Conservation (phyloP, 2,113 vertebrate genomes). For the Nanorana parkeri region DNA sequence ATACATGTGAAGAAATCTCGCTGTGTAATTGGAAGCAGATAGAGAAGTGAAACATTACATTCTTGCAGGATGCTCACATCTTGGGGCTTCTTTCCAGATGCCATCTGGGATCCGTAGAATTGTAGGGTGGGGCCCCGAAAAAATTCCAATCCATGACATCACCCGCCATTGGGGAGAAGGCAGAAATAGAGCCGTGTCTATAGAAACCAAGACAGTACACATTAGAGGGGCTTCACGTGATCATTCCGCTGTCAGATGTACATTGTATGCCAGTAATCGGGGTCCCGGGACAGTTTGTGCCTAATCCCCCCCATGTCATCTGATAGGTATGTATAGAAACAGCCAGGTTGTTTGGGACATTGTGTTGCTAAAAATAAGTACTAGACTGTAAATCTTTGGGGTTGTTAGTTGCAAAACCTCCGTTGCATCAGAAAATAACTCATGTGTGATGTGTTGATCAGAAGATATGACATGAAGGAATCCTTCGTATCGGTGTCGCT, state of each 20-base stretch:
- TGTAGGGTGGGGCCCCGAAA: slow-evolving; percentile 18
- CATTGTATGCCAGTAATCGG: background rate
- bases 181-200: slow-evolving; percentile 12
- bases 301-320: background rate
- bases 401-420: no score
- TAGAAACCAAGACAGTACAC: background rate
- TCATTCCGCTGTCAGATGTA: background rate
- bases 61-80: slow-evolving; percentile 22
- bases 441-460: no score
- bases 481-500: no score
- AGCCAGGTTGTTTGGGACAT: no score
- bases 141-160: slow-evolving; percentile 45
- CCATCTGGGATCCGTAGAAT: slow-evolving; percentile 20
- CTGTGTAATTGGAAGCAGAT: slow-evolving; percentile 47
- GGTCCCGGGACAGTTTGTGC: background rate
- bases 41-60: slow-evolving; percentile 20
- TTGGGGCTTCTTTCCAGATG: slow-evolving; percentile 35
- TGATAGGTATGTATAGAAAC: no score
- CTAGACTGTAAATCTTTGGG: no score
- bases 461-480: no score
- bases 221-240: background rate
- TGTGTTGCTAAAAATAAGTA: no score
- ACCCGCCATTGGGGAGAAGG: background rate
- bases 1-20: background rate
- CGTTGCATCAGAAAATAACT: no score